Percentiles rank a stretch among this genome's conserved stretches.
Evolutionary conservation across 2,113 vertebrate species (phyloP).

Genomic region (Sinocyclocheilus grahami): DNA sequence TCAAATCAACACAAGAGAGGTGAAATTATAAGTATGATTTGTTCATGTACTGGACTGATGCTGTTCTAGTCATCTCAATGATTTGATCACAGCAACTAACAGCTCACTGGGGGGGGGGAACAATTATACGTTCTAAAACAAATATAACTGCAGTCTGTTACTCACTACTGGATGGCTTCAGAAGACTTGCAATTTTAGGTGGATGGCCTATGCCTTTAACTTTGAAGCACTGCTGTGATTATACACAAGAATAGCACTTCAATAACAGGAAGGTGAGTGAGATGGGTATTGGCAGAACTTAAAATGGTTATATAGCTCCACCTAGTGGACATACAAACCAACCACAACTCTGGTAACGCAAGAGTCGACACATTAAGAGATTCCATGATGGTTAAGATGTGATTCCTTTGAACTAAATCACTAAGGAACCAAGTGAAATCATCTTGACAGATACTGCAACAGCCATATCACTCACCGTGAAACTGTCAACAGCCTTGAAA

Average conservation of each 20-base stretch:
- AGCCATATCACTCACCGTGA: slow-evolving; percentile 73
- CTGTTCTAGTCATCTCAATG: too few relatives aligned
- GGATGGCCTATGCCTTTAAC: neutral
- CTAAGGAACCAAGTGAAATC: too few relatives aligned
- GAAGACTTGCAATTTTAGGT: neutral
- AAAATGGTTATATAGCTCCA: slow-evolving; percentile 59
- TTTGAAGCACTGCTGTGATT: neutral
- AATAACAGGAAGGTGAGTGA: neutral
- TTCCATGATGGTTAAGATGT: neutral
- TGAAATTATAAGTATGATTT: neutral
- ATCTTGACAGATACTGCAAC: neutral
- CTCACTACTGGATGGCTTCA: neutral
- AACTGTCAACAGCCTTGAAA: slow-evolving; percentile 71
- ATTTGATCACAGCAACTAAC: neutral
- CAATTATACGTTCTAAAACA: neutral
- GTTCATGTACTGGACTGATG: too few relatives aligned
- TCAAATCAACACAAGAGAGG: neutral
- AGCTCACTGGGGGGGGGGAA: neutral
- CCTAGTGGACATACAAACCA: slow-evolving; percentile 63
- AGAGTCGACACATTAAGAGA: too few relatives aligned
- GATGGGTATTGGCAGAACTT: neutral
- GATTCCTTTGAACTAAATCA: neutral
- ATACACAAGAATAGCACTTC: neutral
- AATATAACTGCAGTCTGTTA: neutral
- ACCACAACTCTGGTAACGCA: neutral